These are phyloP conservation scores for Dugesia japonica DNA, from an alignment of 2,888 invertebrate species.

Conservation along the genomic window DNA sequence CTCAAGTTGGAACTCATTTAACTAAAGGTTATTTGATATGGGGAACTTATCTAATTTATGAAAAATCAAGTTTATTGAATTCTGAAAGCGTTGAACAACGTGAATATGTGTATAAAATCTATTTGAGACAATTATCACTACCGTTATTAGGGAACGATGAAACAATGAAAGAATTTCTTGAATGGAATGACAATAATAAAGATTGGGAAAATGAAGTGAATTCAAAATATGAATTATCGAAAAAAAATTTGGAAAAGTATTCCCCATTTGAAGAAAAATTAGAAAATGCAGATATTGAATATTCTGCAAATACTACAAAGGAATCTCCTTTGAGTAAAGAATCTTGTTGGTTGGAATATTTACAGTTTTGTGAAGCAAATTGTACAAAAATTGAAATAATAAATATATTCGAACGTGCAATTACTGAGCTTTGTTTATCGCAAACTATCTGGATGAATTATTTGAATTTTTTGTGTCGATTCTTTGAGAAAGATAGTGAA, in stretches of 20 bases:
- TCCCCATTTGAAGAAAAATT: background rate
- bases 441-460: background rate
- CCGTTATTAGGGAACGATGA: background rate
- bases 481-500: background rate
- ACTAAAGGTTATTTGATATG: background rate
- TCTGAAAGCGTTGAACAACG: background rate
- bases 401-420: background rate
- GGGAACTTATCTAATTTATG: background rate
- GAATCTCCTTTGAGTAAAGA: background rate
- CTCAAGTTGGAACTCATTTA: conserved; percentile 2
- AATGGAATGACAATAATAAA: background rate
- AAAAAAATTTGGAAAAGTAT: background rate
- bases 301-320: background rate
- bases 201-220: background rate
- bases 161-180: background rate
- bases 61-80: background rate
- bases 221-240: background rate
- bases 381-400: background rate
- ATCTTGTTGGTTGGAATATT: background rate
- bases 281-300: background rate
- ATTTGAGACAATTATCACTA: background rate
- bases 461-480: background rate
- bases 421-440: background rate
- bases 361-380: background rate
- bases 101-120: background rate